Conservation (phyloP, 2,888 invertebrate genomes). For the Ypsolopha sequella region DNA sequence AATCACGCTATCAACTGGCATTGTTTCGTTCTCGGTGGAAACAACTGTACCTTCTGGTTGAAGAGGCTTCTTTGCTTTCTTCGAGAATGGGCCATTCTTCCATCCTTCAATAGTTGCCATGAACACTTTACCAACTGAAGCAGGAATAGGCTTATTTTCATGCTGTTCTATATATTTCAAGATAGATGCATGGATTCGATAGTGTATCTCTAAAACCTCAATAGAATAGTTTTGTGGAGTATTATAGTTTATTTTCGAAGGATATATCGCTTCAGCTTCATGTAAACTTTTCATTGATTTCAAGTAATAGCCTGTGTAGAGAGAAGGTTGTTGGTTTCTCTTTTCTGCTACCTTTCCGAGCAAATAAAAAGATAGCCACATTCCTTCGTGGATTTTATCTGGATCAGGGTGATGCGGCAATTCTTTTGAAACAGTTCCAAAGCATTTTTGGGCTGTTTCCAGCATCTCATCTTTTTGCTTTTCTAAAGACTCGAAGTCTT, state of each 20-base stretch:
- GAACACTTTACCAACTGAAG: conserved; percentile 71
- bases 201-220: conserved; percentile 89
- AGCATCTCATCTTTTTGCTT: conserved; percentile 85
- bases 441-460: conserved; percentile 83
- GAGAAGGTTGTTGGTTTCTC: conserved; percentile 77
- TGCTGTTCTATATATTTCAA: conserved; percentile 86
- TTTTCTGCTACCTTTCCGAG: conserved; percentile 96
- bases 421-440: conserved; percentile 76
- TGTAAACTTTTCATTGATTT: conserved; percentile 83
- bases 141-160: conserved; percentile 76
- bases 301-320: conserved; percentile 84
- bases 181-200: conserved; percentile 89
- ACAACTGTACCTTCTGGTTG: conserved; percentile 12
- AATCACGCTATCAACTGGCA: conserved; percentile 16
- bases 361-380: conserved; percentile 95
- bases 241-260: conserved; percentile 87
- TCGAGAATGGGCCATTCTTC: conserved; percentile 51
- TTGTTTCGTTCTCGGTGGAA: conserved; percentile 18
- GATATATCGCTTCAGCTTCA: conserved; percentile 86
- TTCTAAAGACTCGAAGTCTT: conserved; percentile 80
- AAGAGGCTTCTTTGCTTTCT: conserved; percentile 33
- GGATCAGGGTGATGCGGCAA: conserved; percentile 63
- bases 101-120: conserved; percentile 67
- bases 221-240: conserved; percentile 86
- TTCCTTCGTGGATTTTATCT: conserved; percentile 80